Evolutionary conservation across 2,888 invertebrate genomes (phyloP), one percentile per base, ranked within the genome.

Genomic region (Tetramorium bicarinatum): DNA sequence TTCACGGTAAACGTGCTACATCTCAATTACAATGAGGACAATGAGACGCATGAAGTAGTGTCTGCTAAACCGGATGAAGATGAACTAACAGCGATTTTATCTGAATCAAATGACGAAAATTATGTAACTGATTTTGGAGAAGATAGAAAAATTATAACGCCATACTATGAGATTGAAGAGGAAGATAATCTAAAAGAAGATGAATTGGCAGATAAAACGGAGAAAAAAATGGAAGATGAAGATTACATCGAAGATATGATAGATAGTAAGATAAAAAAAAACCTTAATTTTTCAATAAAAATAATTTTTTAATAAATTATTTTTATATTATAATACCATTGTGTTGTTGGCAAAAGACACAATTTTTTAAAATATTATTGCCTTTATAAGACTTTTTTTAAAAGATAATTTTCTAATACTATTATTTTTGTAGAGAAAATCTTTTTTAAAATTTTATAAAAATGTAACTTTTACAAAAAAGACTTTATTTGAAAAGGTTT

Each of bases 1-100:
- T 90, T 87, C 41, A 91, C 92, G 8, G 89, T 89, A n/a, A 90
- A 90, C 8, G 89, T 90, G n/a, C n/a, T 87, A 25, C 75, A 71
- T 7, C 66, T 89, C 15, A 87, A 85, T n/a, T 90, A 91, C 62
- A 88, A 89, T 61, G 87, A 90, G 54, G 83, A 88, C 6, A 87
- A 87, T 69, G 87, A 89, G 49, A 87, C 74, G 52, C 85, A 85
- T 52, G 79, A 66, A 47, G 18, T 85, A 69, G 86, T 84, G 13
- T 77, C 79, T 29, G 67, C 61, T 9, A 67, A 81, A 8, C 87
- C 90, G n/a, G 72, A 44, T 34, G 38, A 75, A 13, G 85, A 87
- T 21, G 85, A 72, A 41, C 29, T 29, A 47, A 56, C 25, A 18
- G 38, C 9, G 15, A 59, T 49, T 47, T 61, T 56, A 52, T 54